A percentile compares a stretch with the other conserved stretches of the same genome.
Conservation (phyloP, 1,140 invertebrate genomes). For the Scaptomyza graminum region DNA sequence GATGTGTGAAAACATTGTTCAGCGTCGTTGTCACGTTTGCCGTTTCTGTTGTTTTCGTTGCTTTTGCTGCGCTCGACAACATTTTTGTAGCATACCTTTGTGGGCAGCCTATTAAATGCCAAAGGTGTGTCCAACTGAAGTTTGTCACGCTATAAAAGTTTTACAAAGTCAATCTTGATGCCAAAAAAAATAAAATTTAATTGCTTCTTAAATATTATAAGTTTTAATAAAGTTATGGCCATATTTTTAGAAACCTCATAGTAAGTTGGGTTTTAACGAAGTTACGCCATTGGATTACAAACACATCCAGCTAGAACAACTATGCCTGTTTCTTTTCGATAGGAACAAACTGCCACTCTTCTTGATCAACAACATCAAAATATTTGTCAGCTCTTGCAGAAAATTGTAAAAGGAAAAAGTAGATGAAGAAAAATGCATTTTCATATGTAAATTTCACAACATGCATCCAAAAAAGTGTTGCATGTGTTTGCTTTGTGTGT, state of each 20-base stretch:
- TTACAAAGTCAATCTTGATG: no score
- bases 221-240: no score
- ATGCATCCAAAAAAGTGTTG: slow-evolving; percentile 14
- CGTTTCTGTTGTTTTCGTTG: slow-evolving; percentile 5
- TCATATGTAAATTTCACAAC: slow-evolving; percentile 60
- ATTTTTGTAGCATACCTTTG: slow-evolving; percentile 54
- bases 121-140: slow-evolving; percentile 14
- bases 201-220: no score
- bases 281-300: no score
- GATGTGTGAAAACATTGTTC: slow-evolving; percentile 20
- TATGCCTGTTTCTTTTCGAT: neutral
- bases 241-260: no score
- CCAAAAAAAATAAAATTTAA: no score
- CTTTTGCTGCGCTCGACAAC: slow-evolving; percentile 8
- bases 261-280: no score
- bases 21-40: slow-evolving; percentile 13
- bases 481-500: slow-evolving; percentile 32
- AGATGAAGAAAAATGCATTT: slow-evolving; percentile 31
- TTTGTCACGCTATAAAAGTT: no score
- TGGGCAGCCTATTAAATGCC: slow-evolving; percentile 8
- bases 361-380: slow-evolving; percentile 58
- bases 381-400: slow-evolving; percentile 52
- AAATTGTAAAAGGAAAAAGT: no score
- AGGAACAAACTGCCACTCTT: neutral
- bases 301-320: slow-evolving; percentile 24